phyloP scores from a whole-genome alignment of 1,140 invertebrate species.

The Cydia fagiglandana region DNA sequence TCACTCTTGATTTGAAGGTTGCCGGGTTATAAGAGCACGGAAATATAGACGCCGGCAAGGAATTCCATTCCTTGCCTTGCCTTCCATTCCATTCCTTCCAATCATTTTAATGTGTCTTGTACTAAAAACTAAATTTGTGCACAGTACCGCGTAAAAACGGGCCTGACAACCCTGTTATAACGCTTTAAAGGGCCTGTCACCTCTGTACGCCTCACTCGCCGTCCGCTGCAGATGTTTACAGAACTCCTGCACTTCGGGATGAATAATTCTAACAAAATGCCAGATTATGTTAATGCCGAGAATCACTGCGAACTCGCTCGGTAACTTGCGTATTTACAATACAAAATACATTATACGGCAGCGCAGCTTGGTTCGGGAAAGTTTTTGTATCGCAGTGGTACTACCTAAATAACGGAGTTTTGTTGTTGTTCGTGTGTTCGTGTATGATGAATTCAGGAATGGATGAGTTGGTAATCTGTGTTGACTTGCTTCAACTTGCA shows the following conservation, averaged over 20 bases:
- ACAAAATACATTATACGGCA: constrained; percentile 26
- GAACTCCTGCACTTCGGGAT: constrained; percentile 32
- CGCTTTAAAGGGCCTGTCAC: neutral
- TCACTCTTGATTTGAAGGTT: too few species aligned
- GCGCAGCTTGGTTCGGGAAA: constrained; percentile 23
- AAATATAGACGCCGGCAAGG: too few species aligned
- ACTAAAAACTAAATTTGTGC: neutral
- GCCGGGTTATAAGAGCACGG: too few species aligned
- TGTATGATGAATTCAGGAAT: constrained; percentile 8
- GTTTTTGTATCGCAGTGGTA: constrained; percentile 20
- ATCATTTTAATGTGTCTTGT: too few species aligned
- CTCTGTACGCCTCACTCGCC: neutral
- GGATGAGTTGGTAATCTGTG: constrained; percentile 4
- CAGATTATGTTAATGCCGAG: constrained; percentile 34
- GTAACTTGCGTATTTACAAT: constrained; percentile 29
- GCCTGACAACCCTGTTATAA: neutral
- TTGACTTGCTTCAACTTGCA: constrained; percentile 9
- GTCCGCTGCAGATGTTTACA: constrained; percentile 33
- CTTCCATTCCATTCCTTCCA: too few species aligned
- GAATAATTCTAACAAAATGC: constrained; percentile 36
- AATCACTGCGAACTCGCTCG: constrained; percentile 1
- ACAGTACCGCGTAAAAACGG: neutral
- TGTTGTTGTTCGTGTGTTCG: neutral
- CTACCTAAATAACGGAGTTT: constrained; percentile 24
- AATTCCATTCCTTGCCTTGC: too few species aligned